phyloP scores from a whole-genome alignment of 1,140 invertebrate species.

The Panulirus ornatus region DNA sequence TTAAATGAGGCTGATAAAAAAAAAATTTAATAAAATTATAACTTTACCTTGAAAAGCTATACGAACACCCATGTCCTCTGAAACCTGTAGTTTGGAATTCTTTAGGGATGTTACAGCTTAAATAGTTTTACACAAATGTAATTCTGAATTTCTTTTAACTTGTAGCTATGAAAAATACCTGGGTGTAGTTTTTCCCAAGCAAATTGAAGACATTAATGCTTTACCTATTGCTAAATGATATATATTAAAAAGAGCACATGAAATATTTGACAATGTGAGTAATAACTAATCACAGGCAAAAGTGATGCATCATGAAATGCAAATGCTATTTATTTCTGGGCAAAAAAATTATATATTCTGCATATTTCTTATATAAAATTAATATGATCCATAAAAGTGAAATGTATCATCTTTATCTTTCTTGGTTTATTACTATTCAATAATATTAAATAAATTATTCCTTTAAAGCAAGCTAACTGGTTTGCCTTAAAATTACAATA shows the following conservation, averaged over 20 bases:
- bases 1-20: slow-evolving; percentile 3
- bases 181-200: slow-evolving; percentile 35
- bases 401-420: slow-evolving; percentile 9
- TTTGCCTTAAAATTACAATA: slow-evolving; percentile 42
- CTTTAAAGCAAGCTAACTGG: slow-evolving; percentile 65
- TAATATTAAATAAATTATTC: slow-evolving; percentile 45
- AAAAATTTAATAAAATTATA: slow-evolving; percentile 28
- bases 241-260: slow-evolving; percentile 69
- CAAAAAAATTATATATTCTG: slow-evolving; percentile 20
- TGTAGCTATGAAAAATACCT: slow-evolving; percentile 7
- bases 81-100: slow-evolving; percentile 18
- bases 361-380: slow-evolving; percentile 44
- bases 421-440: slow-evolving; percentile 18
- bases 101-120: not conserved
- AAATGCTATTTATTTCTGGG: slow-evolving; percentile 40
- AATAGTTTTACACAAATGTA: not conserved
- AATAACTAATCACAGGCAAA: slow-evolving; percentile 72
- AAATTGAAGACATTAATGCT: slow-evolving; percentile 34
- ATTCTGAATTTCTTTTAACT: not conserved
- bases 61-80: slow-evolving; percentile 25
- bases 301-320: slow-evolving; percentile 64
- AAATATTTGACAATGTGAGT: slow-evolving; percentile 63
- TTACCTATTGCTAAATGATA: slow-evolving; percentile 67
- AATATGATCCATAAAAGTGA: slow-evolving; percentile 10
- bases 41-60: slow-evolving; percentile 30